phyloP scores from a whole-genome alignment of 2,888 invertebrate species.

The Netelia melanura region DNA sequence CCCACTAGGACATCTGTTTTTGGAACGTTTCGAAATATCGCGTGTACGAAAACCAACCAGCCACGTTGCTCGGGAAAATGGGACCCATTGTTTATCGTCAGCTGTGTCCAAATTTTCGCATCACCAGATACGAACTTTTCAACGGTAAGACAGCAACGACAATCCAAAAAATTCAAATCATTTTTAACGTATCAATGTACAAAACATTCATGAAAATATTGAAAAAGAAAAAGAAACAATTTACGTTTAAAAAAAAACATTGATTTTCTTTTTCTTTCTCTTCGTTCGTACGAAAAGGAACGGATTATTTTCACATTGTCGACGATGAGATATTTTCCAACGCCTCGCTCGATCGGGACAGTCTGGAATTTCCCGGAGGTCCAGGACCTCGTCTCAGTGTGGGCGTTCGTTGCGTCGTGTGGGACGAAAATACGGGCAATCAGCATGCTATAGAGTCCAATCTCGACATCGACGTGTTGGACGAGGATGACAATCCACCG shows the following conservation, averaged over 20 bases:
- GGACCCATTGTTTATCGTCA: conserved; percentile 84
- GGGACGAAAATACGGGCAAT: conserved; percentile 81
- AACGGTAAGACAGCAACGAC: conserved; percentile 81
- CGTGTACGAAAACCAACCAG: conserved; percentile 82
- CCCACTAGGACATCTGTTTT: conserved; percentile 82
- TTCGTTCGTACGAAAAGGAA: conserved; percentile 73
- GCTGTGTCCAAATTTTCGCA: conserved; percentile 85
- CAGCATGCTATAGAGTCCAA: conserved; percentile 80
- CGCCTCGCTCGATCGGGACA: conserved; percentile 85
- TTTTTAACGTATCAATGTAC: neutral
- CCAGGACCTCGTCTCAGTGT: conserved; percentile 81
- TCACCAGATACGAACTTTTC: conserved; percentile 85
- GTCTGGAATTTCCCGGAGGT: conserved; percentile 79
- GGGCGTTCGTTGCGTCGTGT: conserved; percentile 84
- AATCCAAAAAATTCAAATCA: neutral
- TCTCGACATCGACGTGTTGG: conserved; percentile 85
- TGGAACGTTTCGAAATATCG: conserved; percentile 80
- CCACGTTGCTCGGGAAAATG: conserved; percentile 83
- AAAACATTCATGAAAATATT: neutral
- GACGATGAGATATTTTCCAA: conserved; percentile 84
- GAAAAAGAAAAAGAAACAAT: too few species aligned
- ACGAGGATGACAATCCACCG: conserved; percentile 86
- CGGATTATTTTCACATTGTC: conserved; percentile 83
- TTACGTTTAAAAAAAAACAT: neutral
- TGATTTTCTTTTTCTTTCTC: neutral